These are phyloP conservation scores for Eretmodus cyanostictus DNA, from an alignment of 2,113 vertebrate genomes.

Conservation along the genomic window DNA sequence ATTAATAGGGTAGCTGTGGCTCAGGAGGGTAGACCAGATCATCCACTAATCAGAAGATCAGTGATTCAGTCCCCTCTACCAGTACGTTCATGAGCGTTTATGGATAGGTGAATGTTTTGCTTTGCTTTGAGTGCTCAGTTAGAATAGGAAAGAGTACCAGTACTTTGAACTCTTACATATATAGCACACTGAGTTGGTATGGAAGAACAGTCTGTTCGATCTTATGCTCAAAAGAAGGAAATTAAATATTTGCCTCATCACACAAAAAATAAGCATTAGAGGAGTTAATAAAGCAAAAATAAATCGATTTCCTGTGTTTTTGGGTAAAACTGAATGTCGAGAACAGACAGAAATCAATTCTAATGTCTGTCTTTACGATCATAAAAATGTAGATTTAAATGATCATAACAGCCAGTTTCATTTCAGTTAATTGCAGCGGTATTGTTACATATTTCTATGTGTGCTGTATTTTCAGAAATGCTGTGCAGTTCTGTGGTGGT, in stretches of 20 bases:
- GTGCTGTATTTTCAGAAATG: neutral
- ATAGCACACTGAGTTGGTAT: neutral
- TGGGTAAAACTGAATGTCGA: neutral
- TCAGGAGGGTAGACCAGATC: neutral
- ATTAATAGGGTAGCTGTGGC: neutral
- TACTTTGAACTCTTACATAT: neutral
- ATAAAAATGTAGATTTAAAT: neutral
- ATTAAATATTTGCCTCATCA: neutral
- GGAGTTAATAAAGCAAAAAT: neutral
- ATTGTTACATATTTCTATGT: neutral
- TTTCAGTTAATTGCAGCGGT: neutral
- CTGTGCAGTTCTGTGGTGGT: neutral
- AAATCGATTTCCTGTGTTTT: neutral
- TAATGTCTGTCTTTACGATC: neutral
- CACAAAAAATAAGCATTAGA: neutral
- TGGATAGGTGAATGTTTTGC: neutral
- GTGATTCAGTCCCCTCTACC: neutral
- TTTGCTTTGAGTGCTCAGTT: neutral
- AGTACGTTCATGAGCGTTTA: neutral
- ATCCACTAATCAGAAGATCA: neutral
- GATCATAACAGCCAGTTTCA: neutral
- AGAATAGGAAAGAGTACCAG: neutral
- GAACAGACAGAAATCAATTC: neutral
- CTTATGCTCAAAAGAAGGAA: neutral
- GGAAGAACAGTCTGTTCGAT: neutral